Conservation (phyloP, 2,113 vertebrate genomes). For the Arvicanthis niloticus region DNA sequence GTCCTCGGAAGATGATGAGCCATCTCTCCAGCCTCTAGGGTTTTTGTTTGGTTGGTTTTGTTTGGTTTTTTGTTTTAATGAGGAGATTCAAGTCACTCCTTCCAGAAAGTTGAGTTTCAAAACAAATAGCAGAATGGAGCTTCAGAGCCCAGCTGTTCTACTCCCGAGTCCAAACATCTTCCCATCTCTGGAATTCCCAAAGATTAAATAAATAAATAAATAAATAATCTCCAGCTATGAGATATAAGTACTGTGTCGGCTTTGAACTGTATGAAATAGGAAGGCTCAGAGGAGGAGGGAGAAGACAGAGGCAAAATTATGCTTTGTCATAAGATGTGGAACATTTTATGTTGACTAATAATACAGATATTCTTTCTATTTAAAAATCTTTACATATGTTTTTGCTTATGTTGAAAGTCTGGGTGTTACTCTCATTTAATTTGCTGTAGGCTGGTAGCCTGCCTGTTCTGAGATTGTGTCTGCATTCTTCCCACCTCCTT, state of each 20-base stretch:
- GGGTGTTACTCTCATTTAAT: background rate
- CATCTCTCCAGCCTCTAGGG: background rate
- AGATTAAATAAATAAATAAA: background rate
- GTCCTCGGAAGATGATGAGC: background rate
- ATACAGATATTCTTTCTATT: background rate
- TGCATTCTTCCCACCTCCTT: background rate
- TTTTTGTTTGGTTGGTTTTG: background rate
- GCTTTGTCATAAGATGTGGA: background rate
- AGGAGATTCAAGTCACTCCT: background rate
- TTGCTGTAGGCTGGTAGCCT: background rate
- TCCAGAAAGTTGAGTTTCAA: slow-evolving; percentile 17
- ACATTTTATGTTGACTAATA: background rate
- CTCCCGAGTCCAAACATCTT: background rate
- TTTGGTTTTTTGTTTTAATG: background rate
- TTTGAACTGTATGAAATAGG: background rate
- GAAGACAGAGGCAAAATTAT: background rate
- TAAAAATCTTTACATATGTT: background rate
- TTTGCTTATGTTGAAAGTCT: background rate
- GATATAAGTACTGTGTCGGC: background rate
- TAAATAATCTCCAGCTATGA: background rate
- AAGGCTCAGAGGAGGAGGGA: background rate
- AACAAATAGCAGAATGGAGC: background rate
- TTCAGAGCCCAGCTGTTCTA: background rate
- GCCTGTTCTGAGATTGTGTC: background rate
- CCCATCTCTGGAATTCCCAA: background rate